Base-by-base conservation (phyloP, 2,113 vertebrate genomes). In the Nesospiza acunhae region DNA sequence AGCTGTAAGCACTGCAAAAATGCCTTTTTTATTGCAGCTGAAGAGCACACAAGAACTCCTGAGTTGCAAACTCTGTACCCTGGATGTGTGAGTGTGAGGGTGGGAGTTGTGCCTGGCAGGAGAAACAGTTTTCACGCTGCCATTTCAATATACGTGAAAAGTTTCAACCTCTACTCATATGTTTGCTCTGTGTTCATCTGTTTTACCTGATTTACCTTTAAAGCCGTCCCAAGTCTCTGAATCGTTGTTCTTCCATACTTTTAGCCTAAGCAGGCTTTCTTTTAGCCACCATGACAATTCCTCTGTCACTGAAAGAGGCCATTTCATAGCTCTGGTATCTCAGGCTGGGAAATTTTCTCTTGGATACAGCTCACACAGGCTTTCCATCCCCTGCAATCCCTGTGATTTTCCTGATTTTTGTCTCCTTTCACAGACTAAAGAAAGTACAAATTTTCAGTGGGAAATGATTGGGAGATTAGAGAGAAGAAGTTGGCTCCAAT, bases 391-490 rank as follows among this genome's bases (percentile, higher is more conserved):
- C 55, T 88, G 67, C 70, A 50, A 52, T 80, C 50, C 33, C 33
- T 93, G 67, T 74, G 74, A 42, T 79, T 94, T 95, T 91, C 55
- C 50, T 74, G 21, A 67, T 39, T 68, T 81, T 81, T 78, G 63
- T 79, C 67, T 60, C 70, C 87, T 87, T 86, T 68, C 27, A 0
- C 8, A 12, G 82, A 75, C 93, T 88, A 35, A 70, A 77, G 85
- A 85, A 86, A 88, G 76, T 64, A 49, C 8, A 0, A 1, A 2
- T 81, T 84, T 94, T 95, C 76, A 92, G 56, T 95, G 90, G 88
- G 96, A 96, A 95, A 75, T 26, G 77, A 84, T 72, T 74, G 90
- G 76, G 73, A 96, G 84, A 92, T 94, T 88, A 70, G 68, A 94
- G 90, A 94, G 68, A 66, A 88, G 73, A 15, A 60, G 37, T 70